phyloP scores from a whole-genome alignment of 2,113 vertebrate species.

The Carlito syrichta region DNA sequence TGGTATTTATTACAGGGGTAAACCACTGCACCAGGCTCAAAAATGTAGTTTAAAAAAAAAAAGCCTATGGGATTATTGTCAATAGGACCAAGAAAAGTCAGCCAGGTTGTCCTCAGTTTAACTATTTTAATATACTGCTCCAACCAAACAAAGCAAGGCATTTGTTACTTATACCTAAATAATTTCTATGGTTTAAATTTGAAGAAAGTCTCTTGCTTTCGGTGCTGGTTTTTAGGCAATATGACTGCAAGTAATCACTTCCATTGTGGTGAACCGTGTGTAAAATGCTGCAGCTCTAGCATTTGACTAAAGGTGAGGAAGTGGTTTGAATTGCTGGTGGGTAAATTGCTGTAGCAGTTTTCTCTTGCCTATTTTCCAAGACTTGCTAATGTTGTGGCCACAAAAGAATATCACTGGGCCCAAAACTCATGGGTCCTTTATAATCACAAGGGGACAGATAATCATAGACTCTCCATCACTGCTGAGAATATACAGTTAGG shows the following conservation, averaged over 20 bases:
- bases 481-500: background rate
- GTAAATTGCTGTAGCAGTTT: background rate
- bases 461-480: background rate
- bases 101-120: background rate
- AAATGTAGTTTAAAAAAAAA: too few species aligned
- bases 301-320: background rate
- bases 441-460: background rate
- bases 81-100: background rate
- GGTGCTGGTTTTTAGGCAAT: background rate
- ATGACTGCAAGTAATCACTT: too few species aligned
- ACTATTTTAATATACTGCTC: background rate
- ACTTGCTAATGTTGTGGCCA: background rate
- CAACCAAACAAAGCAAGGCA: background rate
- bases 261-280: background rate
- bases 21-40: too few species aligned
- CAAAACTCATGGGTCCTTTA: background rate
- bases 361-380: background rate
- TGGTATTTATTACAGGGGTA: too few species aligned
- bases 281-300: background rate
- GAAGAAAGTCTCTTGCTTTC: background rate
- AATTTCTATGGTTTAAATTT: background rate
- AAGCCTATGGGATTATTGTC: background rate
- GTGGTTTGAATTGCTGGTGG: background rate
- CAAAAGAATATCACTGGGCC: background rate
- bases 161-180: background rate